Percentiles rank a stretch among this genome's conserved stretches.
phyloP scores from a whole-genome alignment of 2,113 vertebrate genomes.

The Oryzias melastigma region DNA sequence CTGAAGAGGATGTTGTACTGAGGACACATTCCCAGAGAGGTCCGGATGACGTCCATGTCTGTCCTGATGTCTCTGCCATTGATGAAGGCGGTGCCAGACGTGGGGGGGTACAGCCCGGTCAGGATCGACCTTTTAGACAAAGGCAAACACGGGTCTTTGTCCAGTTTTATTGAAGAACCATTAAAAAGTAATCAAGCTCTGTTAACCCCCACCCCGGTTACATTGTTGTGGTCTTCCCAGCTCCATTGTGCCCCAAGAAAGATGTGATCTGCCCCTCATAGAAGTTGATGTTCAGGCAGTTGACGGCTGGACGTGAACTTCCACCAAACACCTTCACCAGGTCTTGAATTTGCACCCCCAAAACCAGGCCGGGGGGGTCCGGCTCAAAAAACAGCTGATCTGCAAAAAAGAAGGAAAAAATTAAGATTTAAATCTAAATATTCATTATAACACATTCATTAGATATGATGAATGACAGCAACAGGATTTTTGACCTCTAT shows the following conservation, averaged over 20 bases:
- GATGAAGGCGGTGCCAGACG: constrained; percentile 83
- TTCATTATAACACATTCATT: not conserved
- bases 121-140: constrained; percentile 80
- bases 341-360: constrained; percentile 88
- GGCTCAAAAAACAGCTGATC: constrained; percentile 86
- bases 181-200: too few species aligned
- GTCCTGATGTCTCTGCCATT: constrained; percentile 82
- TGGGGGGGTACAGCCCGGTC: constrained; percentile 83
- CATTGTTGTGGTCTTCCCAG: constrained; percentile 82
- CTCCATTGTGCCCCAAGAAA: constrained; percentile 81
- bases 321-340: constrained; percentile 86
- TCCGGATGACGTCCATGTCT: constrained; percentile 76
- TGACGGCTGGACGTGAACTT: constrained; percentile 75
- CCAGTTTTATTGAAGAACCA: too few species aligned
- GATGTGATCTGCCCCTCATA: constrained; percentile 82
- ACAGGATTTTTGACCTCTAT: not conserved
- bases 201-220: constrained; percentile 26
- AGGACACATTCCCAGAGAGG: constrained; percentile 85
- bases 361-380: constrained; percentile 81
- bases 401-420: constrained; percentile 40
- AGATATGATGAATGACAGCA: not conserved
- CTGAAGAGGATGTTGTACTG: constrained; percentile 87
- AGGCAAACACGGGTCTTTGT: not conserved
- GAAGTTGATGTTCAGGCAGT: constrained; percentile 78
- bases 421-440: not conserved